Conservation (phyloP, 1,140 invertebrate genomes). For the Paraescarpia echinospica region DNA sequence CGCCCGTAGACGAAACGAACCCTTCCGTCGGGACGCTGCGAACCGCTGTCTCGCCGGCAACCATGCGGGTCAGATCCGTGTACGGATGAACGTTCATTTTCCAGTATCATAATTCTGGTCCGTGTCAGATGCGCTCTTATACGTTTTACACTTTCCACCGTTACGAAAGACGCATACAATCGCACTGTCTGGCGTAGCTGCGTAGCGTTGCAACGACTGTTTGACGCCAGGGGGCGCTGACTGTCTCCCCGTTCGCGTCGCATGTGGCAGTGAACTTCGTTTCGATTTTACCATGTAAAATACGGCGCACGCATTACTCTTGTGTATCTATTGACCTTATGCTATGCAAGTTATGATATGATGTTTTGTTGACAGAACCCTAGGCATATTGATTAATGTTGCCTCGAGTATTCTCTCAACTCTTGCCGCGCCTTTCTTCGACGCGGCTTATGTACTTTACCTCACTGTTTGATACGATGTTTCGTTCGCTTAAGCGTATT, state of each 20-base stretch:
- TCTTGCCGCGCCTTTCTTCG: not conserved
- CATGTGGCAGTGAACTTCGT: not conserved
- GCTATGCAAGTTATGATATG: not conserved
- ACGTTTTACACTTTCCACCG: not conserved
- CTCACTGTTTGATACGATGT: not conserved
- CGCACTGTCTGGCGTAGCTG: not conserved
- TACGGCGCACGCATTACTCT: not conserved
- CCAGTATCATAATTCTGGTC: not conserved
- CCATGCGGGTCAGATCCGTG: not conserved
- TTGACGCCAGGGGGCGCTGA: not conserved
- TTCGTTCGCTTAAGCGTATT: not conserved
- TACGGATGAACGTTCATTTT: not conserved
- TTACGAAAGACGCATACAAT: not conserved
- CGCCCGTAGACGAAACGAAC: not conserved
- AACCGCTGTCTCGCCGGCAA: no score
- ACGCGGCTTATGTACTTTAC: not conserved
- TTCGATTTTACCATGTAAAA: constrained; percentile 6
- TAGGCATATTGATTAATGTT: constrained; percentile 1
- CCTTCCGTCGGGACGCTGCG: no score
- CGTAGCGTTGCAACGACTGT: not conserved
- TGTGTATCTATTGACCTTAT: not conserved
- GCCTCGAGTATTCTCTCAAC: not conserved
- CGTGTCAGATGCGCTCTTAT: not conserved
- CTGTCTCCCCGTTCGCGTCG: not conserved
- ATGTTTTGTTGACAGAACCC: constrained; percentile 1